Conservation (phyloP, 2,113 vertebrate genomes). For the Oncorhynchus gorbuscha region DNA sequence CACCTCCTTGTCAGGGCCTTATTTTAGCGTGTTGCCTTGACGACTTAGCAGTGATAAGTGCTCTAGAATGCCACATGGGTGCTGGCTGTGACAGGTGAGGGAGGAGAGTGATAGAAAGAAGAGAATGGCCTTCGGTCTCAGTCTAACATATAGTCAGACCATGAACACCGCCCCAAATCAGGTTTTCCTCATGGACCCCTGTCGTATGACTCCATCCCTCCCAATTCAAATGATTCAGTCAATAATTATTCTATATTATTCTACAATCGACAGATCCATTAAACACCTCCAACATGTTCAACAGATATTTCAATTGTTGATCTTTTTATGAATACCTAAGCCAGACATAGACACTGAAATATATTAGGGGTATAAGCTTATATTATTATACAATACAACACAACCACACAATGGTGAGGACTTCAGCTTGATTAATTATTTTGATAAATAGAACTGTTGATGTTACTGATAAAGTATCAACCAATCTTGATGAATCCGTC, state of each 20-base stretch:
- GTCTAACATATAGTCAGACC: no score
- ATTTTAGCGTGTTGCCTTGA: slow-evolving; percentile 63
- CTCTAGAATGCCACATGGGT: slow-evolving; percentile 54
- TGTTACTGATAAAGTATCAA: background rate
- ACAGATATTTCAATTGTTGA: no score
- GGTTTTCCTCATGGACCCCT: slow-evolving; percentile 23
- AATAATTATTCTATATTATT: background rate
- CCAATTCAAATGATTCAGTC: background rate
- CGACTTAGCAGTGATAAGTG: slow-evolving; percentile 54
- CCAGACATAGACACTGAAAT: no score
- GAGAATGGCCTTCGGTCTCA: slow-evolving; percentile 9
- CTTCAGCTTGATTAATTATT: no score
- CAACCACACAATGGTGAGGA: no score
- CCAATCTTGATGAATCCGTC: background rate
- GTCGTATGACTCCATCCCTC: background rate
- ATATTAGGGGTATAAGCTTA: no score
- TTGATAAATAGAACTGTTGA: no score
- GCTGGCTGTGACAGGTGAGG: slow-evolving; percentile 65
- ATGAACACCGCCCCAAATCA: background rate
- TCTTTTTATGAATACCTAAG: no score
- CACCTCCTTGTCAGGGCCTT: slow-evolving; percentile 32
- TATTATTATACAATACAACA: no score
- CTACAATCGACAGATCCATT: no score
- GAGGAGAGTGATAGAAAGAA: slow-evolving; percentile 15
- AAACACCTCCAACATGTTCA: no score